phyloP scores from a whole-genome alignment of 2,797 vertebrate species.

The Ctenosaura bakeri region DNA sequence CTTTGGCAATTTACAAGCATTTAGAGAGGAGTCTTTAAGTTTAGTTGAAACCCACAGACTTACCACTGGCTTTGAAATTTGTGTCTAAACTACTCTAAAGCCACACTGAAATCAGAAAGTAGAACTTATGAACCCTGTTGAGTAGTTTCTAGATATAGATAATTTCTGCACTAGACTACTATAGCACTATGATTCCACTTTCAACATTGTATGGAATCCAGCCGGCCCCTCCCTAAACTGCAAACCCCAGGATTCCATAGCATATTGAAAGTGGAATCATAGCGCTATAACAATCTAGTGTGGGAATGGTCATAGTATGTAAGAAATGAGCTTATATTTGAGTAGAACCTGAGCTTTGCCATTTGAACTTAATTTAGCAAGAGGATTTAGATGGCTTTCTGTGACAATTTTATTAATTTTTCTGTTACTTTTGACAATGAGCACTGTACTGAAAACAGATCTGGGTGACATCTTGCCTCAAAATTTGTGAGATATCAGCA shows the following conservation, averaged over 20 bases:
- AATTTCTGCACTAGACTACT: too few relatives aligned
- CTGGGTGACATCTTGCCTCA: background rate
- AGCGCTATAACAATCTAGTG: too few relatives aligned
- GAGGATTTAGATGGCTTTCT: background rate
- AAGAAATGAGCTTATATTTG: background rate
- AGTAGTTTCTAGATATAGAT: constrained; percentile 13
- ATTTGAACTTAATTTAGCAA: background rate
- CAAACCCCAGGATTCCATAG: too few relatives aligned
- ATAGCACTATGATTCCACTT: too few relatives aligned
- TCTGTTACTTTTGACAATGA: background rate
- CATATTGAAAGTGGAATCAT: too few relatives aligned
- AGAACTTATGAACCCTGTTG: constrained; percentile 22
- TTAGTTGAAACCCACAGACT: constrained; percentile 38
- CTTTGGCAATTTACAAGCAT: constrained; percentile 45
- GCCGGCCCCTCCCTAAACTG: too few relatives aligned
- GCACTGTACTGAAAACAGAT: background rate
- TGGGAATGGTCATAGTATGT: background rate
- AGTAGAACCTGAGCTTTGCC: rapidly evolving
- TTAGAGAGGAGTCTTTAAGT: constrained; percentile 40
- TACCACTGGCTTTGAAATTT: constrained; percentile 45
- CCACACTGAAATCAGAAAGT: constrained; percentile 12
- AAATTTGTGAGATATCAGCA: too few relatives aligned
- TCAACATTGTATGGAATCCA: too few relatives aligned
- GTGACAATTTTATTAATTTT: background rate
- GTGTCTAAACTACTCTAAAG: background rate